Evolutionary conservation across 2,797 vertebrate genomes (phyloP).

Genomic region (Fringilla coelebs): DNA sequence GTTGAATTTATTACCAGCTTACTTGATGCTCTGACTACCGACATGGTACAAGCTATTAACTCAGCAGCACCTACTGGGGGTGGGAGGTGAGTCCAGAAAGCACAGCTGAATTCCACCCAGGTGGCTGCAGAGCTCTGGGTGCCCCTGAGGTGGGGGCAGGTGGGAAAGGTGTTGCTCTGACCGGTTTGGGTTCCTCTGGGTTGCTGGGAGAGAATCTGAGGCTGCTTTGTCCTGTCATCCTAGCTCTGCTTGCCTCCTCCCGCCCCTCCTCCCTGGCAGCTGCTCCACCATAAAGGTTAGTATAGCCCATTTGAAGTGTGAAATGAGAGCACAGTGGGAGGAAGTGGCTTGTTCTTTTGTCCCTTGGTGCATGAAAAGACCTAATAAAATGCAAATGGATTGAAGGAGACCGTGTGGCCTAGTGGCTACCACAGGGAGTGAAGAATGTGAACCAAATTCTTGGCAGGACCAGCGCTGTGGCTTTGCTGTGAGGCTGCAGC

Average conservation of each 20-base stretch:
- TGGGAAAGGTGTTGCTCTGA: neutral
- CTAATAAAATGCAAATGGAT: constrained; percentile 64
- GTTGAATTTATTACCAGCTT: constrained; percentile 97
- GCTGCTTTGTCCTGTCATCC: neutral
- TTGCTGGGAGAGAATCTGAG: neutral
- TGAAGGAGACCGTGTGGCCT: constrained; percentile 46
- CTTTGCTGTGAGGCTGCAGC: constrained; percentile 7
- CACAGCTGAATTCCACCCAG: neutral
- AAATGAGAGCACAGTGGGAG: constrained; percentile 62
- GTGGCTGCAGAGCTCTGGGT: neutral
- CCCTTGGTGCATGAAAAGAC: constrained; percentile 37
- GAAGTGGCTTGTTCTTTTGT: constrained; percentile 64
- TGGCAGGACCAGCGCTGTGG: neutral
- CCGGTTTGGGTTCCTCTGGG: neutral
- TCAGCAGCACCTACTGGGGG: constrained; percentile 93
- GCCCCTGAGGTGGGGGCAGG: neutral
- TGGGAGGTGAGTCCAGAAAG: constrained; percentile 88
- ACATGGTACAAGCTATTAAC: constrained; percentile 99
- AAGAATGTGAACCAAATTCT: constrained; percentile 17
- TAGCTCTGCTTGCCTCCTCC: neutral
- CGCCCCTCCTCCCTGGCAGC: neutral
- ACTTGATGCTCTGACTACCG: constrained; percentile 95
- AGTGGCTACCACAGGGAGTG: constrained; percentile 20
- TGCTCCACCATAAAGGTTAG: constrained; percentile 49
- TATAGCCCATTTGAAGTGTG: constrained; percentile 54